Conservation (phyloP, 1,140 invertebrate species). For the Ctenoplectra terminalis region DNA sequence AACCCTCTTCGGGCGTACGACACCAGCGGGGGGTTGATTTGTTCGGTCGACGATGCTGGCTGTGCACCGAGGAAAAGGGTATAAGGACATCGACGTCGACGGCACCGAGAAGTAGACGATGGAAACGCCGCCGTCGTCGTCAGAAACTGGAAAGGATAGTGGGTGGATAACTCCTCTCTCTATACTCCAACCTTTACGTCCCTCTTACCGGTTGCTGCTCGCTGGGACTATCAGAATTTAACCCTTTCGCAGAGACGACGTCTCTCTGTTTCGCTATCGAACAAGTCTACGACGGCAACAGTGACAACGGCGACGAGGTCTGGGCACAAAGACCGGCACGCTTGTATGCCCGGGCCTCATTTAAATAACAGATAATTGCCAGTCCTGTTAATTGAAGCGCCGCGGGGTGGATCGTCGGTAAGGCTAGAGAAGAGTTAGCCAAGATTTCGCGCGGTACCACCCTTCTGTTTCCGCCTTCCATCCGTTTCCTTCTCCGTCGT, state of each 20-base stretch:
- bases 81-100: conserved; percentile 38
- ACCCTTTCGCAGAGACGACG: conserved; percentile 32
- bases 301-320: conserved; percentile 66
- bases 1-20: conserved; percentile 63
- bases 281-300: conserved; percentile 51
- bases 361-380: conserved; percentile 81
- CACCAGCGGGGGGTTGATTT: conserved; percentile 47
- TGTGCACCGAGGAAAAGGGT: conserved; percentile 21
- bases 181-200: not conserved
- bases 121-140: not conserved
- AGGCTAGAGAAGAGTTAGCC: conserved; percentile 71
- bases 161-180: no score
- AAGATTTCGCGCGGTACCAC: conserved; percentile 72
- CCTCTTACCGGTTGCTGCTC: not conserved
- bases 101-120: conserved; percentile 18
- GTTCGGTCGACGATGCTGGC: conserved; percentile 39
- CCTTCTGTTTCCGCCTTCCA: conserved; percentile 42
- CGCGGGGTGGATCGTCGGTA: conserved; percentile 71
- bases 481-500: not conserved
- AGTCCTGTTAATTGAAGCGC: conserved; percentile 79
- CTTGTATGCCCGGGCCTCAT: conserved; percentile 70
- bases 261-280: conserved; percentile 38
- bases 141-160: conserved; percentile 1
- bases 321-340: conserved; percentile 68
- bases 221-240: conserved; percentile 63